These are phyloP conservation scores for Acanthosepion lycidas DNA, from an alignment of 2,888 invertebrate species.

Conservation along the genomic window DNA sequence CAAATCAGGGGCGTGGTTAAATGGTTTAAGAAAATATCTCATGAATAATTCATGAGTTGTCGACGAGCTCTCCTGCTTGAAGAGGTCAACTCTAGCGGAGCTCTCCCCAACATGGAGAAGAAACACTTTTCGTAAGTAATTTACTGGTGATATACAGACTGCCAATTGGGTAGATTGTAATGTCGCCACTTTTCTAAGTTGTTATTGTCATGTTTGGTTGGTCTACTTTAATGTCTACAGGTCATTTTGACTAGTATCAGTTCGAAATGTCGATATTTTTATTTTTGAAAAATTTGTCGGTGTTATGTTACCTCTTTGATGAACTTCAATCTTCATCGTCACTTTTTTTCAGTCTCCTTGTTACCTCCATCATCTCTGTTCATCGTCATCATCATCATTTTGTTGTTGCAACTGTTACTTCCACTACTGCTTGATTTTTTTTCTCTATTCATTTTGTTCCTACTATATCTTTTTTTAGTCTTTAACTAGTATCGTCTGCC, in stretches of 20 bases:
- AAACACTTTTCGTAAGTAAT: constrained; percentile 46
- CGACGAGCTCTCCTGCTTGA: background rate
- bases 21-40: background rate
- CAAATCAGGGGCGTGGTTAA: background rate
- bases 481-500: no score
- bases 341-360: background rate
- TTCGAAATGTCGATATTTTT: background rate
- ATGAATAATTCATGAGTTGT: background rate
- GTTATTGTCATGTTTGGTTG: background rate
- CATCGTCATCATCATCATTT: background rate
- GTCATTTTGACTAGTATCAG: background rate
- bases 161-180: background rate
- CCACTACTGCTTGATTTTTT: background rate
- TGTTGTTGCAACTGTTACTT: constrained; percentile 9
- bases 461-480: no score
- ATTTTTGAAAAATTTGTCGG: background rate
- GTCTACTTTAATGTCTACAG: background rate
- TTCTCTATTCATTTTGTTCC: background rate
- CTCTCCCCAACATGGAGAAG: constrained; percentile 44
- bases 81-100: constrained; percentile 44
- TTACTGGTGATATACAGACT: background rate
- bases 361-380: background rate
- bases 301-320: background rate
- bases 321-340: background rate
- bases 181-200: background rate